Evolutionary conservation across 1,140 invertebrate species (phyloP).

Genomic region (Panulirus ornatus): DNA sequence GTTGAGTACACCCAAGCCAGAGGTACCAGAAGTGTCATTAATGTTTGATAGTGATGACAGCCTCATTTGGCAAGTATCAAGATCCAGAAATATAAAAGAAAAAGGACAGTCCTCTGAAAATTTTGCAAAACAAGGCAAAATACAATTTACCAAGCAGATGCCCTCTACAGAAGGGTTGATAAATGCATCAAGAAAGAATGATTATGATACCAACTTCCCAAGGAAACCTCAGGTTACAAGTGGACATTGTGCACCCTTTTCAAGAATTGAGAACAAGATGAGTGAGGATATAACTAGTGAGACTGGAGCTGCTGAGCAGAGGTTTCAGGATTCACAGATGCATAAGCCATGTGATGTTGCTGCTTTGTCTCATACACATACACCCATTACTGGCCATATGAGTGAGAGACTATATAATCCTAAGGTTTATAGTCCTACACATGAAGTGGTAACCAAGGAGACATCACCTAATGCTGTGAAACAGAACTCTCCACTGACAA

Average conservation of each 20-base stretch:
- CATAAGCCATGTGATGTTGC: neutral
- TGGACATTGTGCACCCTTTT: neutral
- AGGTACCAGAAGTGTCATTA: conserved; percentile 51
- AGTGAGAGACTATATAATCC: conserved; percentile 43
- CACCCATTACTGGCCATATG: neutral
- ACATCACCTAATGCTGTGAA: neutral
- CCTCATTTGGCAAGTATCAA: conserved; percentile 33
- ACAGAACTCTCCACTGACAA: neutral
- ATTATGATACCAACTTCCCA: neutral
- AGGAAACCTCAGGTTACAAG: neutral
- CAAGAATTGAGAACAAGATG: neutral
- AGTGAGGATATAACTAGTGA: neutral
- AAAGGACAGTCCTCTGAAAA: neutral
- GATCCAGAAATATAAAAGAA: neutral
- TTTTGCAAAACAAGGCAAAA: neutral
- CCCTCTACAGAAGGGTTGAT: neutral
- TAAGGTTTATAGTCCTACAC: conserved; percentile 32
- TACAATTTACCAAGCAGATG: neutral
- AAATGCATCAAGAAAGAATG: neutral
- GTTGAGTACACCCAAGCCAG: conserved; percentile 29
- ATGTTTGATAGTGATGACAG: conserved; percentile 48
- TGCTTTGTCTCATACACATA: neutral
- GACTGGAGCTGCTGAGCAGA: too few species aligned
- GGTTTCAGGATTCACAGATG: neutral
- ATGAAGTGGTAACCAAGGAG: neutral